Evolutionary conservation across 2,888 invertebrate genomes (phyloP), one percentile per base, ranked within the genome.

Genomic region (Pandemis heparana): DNA sequence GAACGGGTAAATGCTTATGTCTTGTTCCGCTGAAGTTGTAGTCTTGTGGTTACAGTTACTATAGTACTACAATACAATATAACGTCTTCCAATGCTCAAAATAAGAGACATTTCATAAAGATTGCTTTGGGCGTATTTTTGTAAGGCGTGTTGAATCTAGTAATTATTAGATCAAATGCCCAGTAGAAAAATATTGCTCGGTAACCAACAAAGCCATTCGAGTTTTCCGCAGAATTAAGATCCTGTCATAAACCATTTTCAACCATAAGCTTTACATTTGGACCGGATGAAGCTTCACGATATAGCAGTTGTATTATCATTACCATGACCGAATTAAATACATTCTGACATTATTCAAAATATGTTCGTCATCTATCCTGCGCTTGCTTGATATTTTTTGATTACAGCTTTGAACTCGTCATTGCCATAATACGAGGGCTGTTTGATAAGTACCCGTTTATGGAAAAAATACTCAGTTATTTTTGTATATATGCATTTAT

Each of bases 201-300:
- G 88, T 90, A 88, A 89, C 89, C 87, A 85, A 80, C 78, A 79
- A 79, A 76, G 85, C 86, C 85, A 79, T 79, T 84, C 82, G 82
- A 87, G 87, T 86, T 87, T 88, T 90, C 90, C 89, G 91, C 87
- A 87, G 86, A 85, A 83, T 87, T 83, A 84, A 88, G 83, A 86
- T 82, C 87, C 83, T 86, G 81, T 83, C 85, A 81, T 83, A 82
- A 84, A 88, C 89, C 85, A 81, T 87, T 89, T 89, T 87, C 82
- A 84, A 85, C 86, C 84, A 86, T 86, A 83, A 85, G 87, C 87
- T 89, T 88, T 80, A 70, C 74, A 61, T 74, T 65, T 70, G 69
- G 65, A 64, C 60, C 69, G 74, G 74, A 65, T 69, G 75, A 73
- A 75, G 73, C 75, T 61, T 64, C 66, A 71, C 62, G 12, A 53